Conservation (phyloP, 2,113 vertebrate species). For the Trichechus manatus region DNA sequence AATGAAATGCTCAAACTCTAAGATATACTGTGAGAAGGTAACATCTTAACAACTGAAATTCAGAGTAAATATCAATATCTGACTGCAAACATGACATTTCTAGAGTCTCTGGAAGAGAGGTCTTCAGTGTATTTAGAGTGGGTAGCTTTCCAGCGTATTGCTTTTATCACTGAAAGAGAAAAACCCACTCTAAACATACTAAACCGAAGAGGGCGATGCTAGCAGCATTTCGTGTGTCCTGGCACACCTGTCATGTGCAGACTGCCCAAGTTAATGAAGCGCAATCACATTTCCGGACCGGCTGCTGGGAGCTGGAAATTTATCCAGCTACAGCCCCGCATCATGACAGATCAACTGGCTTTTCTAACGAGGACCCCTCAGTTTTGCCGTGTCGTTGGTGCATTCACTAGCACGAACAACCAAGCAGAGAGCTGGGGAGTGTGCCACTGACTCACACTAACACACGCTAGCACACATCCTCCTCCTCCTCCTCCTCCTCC, state of each 20-base stretch:
- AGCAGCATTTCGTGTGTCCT: not conserved
- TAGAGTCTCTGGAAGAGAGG: not conserved
- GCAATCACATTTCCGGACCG: not conserved
- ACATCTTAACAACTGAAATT: not conserved
- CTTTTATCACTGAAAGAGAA: not conserved
- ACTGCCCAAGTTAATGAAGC: not conserved
- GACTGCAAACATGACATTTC: not conserved
- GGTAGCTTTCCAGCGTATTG: not conserved
- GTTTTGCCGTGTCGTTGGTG: not conserved
- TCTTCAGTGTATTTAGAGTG: not conserved
- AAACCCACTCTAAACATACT: not conserved
- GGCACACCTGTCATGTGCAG: not conserved
- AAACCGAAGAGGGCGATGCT: not conserved
- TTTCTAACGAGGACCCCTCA: constrained; percentile 7
- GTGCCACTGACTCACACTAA: not conserved
- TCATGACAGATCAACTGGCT: constrained; percentile 14
- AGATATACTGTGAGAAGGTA: not conserved
- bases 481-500: no score
- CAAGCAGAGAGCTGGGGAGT: constrained; percentile 30
- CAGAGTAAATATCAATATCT: not conserved
- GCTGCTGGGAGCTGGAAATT: constrained; percentile 11
- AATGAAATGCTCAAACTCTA: not conserved
- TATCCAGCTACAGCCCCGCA: not conserved
- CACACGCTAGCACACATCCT: not conserved
- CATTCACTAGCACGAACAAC: not conserved